These are phyloP conservation scores for Saiga tatarica DNA, from an alignment of 2,113 vertebrate genomes.

Conservation along the genomic window DNA sequence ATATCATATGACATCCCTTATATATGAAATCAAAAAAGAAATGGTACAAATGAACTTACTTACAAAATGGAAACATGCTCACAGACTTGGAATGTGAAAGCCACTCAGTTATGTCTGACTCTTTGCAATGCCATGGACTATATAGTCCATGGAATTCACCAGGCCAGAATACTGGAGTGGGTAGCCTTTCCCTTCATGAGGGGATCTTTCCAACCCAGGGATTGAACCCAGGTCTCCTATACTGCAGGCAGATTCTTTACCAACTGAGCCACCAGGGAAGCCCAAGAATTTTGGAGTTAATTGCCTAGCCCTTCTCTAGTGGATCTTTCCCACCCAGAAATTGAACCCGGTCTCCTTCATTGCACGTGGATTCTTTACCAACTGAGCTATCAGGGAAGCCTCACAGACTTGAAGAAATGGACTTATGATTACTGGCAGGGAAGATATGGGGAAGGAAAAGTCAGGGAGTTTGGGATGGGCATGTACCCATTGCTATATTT, in stretches of 20 bases:
- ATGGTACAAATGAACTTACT: background rate
- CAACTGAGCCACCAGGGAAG: background rate
- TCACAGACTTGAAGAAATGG: background rate
- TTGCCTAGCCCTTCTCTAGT: background rate
- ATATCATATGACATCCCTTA: background rate
- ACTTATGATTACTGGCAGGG: background rate
- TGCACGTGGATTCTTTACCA: background rate
- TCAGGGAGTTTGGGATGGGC: background rate
- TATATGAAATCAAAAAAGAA: background rate
- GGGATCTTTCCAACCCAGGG: background rate
- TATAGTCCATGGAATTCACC: background rate
- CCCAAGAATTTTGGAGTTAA: background rate
- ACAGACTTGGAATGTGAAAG: background rate
- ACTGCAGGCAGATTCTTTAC: background rate
- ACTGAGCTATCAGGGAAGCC: background rate
- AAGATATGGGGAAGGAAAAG: background rate
- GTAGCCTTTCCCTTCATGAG: background rate
- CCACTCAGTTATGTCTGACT: background rate
- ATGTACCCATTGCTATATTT: background rate
- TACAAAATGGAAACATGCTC: background rate
- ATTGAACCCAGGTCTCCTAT: background rate
- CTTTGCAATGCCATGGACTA: background rate
- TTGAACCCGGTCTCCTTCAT: rapidly evolving
- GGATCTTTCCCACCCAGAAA: background rate
- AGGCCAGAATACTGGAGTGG: background rate